Evolutionary conservation across 2,888 invertebrate species (phyloP).

Genomic region (Coelinius sp.): DNA sequence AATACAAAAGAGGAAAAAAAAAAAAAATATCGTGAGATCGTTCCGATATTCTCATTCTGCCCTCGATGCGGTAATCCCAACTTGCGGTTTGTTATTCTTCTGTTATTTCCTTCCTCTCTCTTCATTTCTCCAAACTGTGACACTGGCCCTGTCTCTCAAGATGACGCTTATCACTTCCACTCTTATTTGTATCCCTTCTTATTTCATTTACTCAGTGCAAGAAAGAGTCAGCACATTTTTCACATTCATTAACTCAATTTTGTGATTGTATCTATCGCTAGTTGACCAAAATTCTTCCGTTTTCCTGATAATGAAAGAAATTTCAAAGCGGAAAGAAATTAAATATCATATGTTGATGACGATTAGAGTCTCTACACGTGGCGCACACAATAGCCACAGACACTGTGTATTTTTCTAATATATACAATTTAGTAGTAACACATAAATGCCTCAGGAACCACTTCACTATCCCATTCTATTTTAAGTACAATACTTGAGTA

Average conservation of each 20-base stretch:
- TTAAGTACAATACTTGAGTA: not conserved
- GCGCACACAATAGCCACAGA: not conserved
- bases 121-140: not conserved
- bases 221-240: constrained; percentile 35
- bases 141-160: not conserved
- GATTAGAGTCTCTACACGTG: not conserved
- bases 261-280: constrained; percentile 13
- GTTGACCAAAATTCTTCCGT: constrained; percentile 28
- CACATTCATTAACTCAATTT: constrained; percentile 40
- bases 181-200: constrained; percentile 31
- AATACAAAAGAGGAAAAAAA: constrained; percentile 29
- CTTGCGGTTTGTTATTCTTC: constrained; percentile 30
- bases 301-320: not conserved
- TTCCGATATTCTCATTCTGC: constrained; percentile 10
- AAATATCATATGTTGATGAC: not conserved
- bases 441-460: not conserved
- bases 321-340: not conserved
- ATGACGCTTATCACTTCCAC: constrained; percentile 33
- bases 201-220: constrained; percentile 18
- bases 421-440: not conserved
- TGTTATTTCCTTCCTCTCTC: constrained; percentile 12
- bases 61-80: constrained; percentile 21
- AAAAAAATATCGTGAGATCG: constrained; percentile 19
- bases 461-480: not conserved
- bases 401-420: not conserved